These are phyloP conservation scores for Eleginops maclovinus DNA, from an alignment of 2,113 vertebrate species.

Conservation along the genomic window DNA sequence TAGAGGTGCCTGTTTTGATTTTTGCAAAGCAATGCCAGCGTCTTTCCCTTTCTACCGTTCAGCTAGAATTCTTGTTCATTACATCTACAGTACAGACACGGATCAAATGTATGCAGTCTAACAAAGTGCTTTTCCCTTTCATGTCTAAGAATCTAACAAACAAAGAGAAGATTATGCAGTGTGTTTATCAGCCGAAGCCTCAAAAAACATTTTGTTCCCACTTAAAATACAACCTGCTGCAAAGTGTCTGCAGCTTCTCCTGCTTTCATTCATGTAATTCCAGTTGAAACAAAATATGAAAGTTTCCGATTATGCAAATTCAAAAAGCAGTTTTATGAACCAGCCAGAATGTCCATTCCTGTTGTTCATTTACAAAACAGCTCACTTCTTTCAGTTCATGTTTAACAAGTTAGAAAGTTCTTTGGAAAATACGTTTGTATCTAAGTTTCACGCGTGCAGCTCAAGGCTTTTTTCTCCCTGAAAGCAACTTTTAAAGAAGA, in stretches of 20 bases:
- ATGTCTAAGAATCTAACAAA: constrained; percentile 30
- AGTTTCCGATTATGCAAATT: neutral
- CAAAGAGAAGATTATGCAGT: constrained; percentile 35
- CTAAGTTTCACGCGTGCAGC: neutral
- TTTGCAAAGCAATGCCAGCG: neutral
- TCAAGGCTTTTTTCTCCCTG: constrained; percentile 16
- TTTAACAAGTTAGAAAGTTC: neutral
- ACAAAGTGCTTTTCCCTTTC: constrained; percentile 39
- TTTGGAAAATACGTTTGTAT: neutral
- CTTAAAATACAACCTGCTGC: constrained; percentile 27
- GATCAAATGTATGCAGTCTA: constrained; percentile 20
- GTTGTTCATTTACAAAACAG: neutral
- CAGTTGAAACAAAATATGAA: neutral
- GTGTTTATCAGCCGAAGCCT: constrained; percentile 30
- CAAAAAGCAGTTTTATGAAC: neutral
- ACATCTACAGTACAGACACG: constrained; percentile 19
- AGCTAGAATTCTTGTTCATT: constrained; percentile 33
- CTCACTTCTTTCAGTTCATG: neutral
- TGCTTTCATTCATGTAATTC: constrained; percentile 10
- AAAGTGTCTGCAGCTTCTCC: constrained; percentile 12
- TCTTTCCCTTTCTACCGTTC: constrained; percentile 15
- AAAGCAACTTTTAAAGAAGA: constrained; percentile 21
- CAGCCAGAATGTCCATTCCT: neutral
- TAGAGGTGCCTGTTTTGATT: neutral
- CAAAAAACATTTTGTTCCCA: constrained; percentile 1